These are phyloP conservation scores for Lamellibrachia columna DNA, from an alignment of 2,888 invertebrate species.

Conservation along the genomic window DNA sequence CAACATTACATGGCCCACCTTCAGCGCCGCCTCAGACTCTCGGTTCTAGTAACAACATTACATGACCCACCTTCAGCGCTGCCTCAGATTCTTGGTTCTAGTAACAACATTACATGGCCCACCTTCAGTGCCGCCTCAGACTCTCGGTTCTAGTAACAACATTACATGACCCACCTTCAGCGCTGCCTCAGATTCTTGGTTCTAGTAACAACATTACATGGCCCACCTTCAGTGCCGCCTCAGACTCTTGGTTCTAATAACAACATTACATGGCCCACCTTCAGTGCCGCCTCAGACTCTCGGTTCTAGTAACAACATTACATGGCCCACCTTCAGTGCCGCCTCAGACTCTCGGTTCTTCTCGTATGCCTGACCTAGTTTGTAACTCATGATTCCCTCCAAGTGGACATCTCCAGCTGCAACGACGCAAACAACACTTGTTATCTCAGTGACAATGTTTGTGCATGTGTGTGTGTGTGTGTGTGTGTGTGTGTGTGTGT, in stretches of 20 bases:
- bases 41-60: too few relatives aligned
- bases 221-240: background rate
- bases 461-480: background rate
- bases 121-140: background rate
- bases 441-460: background rate
- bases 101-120: background rate
- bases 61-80: background rate
- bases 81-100: too few relatives aligned
- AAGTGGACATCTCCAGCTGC: slow-evolving; percentile 46
- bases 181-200: too few relatives aligned
- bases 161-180: background rate
- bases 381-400: slow-evolving; percentile 60
- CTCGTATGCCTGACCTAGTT: slow-evolving; percentile 60
- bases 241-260: too few relatives aligned
- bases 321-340: slow-evolving; percentile 39
- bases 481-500: background rate
- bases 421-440: background rate
- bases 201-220: background rate
- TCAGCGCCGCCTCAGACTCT: background rate
- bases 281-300: background rate
- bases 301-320: too few relatives aligned
- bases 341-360: slow-evolving; percentile 55
- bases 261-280: background rate
- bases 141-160: too few relatives aligned
- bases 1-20: background rate